These are phyloP conservation scores for Steinernema hermaphroditum DNA, from an alignment of 2,888 invertebrate species.

Conservation along the genomic window DNA sequence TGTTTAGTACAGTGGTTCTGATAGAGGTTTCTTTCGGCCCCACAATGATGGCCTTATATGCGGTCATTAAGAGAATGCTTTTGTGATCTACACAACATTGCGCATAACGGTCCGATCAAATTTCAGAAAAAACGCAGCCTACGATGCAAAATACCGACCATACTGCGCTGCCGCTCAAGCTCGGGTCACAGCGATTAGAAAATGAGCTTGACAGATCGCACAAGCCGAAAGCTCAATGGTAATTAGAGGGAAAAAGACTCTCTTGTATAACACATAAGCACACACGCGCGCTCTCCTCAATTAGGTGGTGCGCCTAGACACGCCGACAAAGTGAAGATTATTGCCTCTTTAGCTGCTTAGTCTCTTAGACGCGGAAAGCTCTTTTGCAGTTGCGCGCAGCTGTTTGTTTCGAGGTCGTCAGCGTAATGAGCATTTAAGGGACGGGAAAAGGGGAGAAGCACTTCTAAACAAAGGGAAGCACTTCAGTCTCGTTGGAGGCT, in stretches of 20 bases:
- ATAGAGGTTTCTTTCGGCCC: too few relatives aligned
- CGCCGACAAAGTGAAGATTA: constrained; percentile 30
- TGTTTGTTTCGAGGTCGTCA: constrained; percentile 24
- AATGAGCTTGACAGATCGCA: not conserved
- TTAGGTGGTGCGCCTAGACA: constrained; percentile 22
- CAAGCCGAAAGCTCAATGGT: constrained; percentile 1
- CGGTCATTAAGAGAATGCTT: too few relatives aligned
- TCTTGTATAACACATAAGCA: constrained; percentile 13
- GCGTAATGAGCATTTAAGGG: not conserved
- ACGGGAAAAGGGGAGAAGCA: too few relatives aligned
- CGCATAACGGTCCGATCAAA: not conserved
- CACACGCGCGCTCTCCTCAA: constrained; percentile 10
- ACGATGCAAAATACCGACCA: too few relatives aligned
- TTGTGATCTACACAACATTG: too few relatives aligned
- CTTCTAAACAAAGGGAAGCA: too few relatives aligned
- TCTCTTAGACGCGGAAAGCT: not conserved
- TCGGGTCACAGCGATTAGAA: constrained; percentile 18
- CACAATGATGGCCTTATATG: too few relatives aligned
- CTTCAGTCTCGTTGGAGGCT: too few relatives aligned
- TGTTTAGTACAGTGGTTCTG: too few relatives aligned
- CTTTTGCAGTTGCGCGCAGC: constrained; percentile 26
- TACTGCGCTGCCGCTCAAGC: not conserved
- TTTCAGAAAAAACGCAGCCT: not conserved
- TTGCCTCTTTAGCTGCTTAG: constrained; percentile 21
- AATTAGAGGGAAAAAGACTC: constrained; percentile 30